Evolutionary conservation across 2,797 vertebrate genomes (phyloP).

Genomic region (Mallotus villosus): DNA sequence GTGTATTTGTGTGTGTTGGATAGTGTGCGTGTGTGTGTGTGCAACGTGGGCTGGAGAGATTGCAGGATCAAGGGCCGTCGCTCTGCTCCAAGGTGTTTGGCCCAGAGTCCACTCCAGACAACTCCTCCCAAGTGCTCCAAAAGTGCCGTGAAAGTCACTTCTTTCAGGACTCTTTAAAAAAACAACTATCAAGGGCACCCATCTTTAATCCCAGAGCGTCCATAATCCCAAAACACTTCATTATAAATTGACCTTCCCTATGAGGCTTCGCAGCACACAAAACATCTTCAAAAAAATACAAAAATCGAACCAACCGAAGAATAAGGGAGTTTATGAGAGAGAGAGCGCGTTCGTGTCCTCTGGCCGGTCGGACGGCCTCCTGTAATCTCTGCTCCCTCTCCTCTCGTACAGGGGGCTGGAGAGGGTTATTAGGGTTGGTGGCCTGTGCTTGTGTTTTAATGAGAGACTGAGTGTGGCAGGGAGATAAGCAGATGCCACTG

Average conservation of each 20-base stretch:
- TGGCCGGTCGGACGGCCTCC: background rate
- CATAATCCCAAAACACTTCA: slow-evolving; percentile 54
- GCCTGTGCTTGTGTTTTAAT: slow-evolving; percentile 92
- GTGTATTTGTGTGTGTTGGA: too few relatives aligned
- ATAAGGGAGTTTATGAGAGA: slow-evolving; percentile 52
- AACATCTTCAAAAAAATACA: slow-evolving; percentile 16
- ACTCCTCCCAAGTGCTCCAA: slow-evolving; percentile 38
- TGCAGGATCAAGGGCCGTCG: slow-evolving; percentile 14
- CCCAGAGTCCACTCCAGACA: slow-evolving; percentile 44
- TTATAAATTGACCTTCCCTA: slow-evolving; percentile 57
- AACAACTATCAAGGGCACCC: slow-evolving; percentile 50
- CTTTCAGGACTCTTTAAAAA: slow-evolving; percentile 31
- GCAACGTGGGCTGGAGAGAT: background rate
- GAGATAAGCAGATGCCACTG: slow-evolving; percentile 81
- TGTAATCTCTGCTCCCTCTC: background rate
- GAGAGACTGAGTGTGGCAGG: slow-evolving; percentile 80
- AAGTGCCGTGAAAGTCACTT: slow-evolving; percentile 29
- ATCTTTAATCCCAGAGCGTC: slow-evolving; percentile 32
- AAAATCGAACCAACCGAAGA: slow-evolving; percentile 35
- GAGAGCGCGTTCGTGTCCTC: slow-evolving; percentile 15
- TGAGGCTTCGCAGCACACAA: slow-evolving; percentile 22
- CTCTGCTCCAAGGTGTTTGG: slow-evolving; percentile 26
- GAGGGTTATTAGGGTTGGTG: slow-evolving; percentile 88
- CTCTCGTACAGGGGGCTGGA: slow-evolving; percentile 72
- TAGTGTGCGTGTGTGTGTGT: too few relatives aligned